Evolutionary conservation across 1,140 invertebrate species (phyloP).

Genomic region (Bombus waltoni): DNA sequence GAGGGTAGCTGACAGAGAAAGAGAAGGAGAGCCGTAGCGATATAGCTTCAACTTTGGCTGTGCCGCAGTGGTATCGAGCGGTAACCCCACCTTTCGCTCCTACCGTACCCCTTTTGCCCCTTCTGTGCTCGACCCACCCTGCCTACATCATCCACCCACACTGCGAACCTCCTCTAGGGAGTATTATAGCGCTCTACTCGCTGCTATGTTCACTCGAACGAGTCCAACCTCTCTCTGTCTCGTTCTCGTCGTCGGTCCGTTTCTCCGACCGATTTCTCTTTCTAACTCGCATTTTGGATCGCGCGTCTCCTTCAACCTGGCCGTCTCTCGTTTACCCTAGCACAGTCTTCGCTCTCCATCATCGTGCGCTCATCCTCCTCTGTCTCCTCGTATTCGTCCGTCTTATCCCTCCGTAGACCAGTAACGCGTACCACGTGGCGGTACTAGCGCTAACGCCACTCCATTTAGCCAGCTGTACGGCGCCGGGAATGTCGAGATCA

Average conservation of each 20-base stretch:
- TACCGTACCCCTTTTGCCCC: conserved; percentile 40
- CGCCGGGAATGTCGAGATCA: conserved; percentile 50
- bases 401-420: neutral
- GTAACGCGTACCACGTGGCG: conserved; percentile 51
- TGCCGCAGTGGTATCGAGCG: conserved; percentile 83
- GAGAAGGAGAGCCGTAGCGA: conserved; percentile 39
- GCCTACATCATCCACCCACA: conserved; percentile 58
- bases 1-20: conserved; percentile 13
- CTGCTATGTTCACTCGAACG: conserved; percentile 60
- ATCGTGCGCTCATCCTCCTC: neutral
- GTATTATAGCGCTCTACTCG: conserved; percentile 68
- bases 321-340: conserved; percentile 48
- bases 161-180: conserved; percentile 51
- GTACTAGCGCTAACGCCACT: conserved; percentile 55
- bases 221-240: conserved; percentile 46
- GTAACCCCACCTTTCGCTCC: conserved; percentile 71
- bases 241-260: neutral
- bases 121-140: conserved; percentile 55
- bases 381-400: neutral
- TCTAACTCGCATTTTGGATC: neutral
- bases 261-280: conserved; percentile 30
- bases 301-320: conserved; percentile 27
- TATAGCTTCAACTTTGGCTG: conserved; percentile 79
- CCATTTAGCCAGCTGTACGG: conserved; percentile 55
- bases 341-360: conserved; percentile 30